Evolutionary conservation across 1,140 invertebrate species (phyloP), one percentile per base, ranked within the genome.

Genomic region (Drosophila dunni): DNA sequence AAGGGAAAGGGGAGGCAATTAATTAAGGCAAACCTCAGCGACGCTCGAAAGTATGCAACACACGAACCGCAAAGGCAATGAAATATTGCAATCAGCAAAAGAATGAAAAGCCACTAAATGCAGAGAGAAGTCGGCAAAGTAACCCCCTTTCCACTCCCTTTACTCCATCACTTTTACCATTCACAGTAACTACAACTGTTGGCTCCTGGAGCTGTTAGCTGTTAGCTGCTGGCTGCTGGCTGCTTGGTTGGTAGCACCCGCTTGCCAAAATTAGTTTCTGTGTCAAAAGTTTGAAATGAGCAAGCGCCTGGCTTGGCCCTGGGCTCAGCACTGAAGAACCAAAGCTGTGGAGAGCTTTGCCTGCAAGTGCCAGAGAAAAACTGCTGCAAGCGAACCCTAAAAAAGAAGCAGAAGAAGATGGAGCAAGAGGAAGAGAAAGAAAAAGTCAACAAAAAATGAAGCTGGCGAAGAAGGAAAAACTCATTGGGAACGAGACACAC

Each of bases 61-160:
- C 84, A 89, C 84, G 84, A 89, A 89, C 81, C 84, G 84, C 84
- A 84, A 84, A 89, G 84, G 84, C 84, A 89, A 79, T 89, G 84
- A 89, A 89, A 89, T 89, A 89, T 89, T 89, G 84, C 84, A 89
- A 89, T 89, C 84, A 89, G 84, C 82, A 78, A 90, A 84, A 89
- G 84, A 89, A 89, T 89, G 78, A 83, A 81, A 89, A 84, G 84
- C 84, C 84, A 89, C 70, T 60, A 69, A 82, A 74, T 75, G 78
- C 65, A 62, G 65, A 60, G 29, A 46, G 34, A 44, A 68, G 44
- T 20, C 48, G 38, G 57, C 48, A 66, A 54, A 57, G 29, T 40
- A 33, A 7, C 34, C 24, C 11, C n/a, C 7, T n/a, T 9, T 7
- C 5, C n/a, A n/a, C n/a, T 4, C 3, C n/a, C 11, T 7, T 0